Evolutionary conservation across 1,140 invertebrate species (phyloP).

Genomic region (Ladona fulva): DNA sequence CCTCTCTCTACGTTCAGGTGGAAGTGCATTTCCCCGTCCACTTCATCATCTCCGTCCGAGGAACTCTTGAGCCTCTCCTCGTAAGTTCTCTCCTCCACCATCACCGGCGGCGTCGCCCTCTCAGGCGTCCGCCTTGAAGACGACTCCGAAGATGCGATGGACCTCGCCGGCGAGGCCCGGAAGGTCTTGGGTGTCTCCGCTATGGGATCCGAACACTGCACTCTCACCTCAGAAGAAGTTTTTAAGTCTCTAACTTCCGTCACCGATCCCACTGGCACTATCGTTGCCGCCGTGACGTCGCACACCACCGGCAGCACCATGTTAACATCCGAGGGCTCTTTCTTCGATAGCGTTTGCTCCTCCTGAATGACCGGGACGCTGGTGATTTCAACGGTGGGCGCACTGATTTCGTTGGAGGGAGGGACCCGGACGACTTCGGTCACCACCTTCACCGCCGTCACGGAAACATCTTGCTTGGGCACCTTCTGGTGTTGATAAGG

Average conservation of each 20-base stretch:
- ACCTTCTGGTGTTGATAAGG: not conserved
- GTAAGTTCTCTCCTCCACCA: constrained; percentile 57
- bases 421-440: too few species aligned
- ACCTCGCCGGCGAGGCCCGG: not conserved
- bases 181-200: not conserved
- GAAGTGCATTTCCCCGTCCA: not conserved
- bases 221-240: too few species aligned
- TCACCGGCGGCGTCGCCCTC: constrained; percentile 26
- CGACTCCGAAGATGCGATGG: not conserved
- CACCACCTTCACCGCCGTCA: too few species aligned
- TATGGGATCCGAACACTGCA: too few species aligned
- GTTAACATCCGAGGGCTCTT: too few species aligned
- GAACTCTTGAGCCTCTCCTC: constrained; percentile 29
- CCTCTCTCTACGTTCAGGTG: constrained; percentile 37
- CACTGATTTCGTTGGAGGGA: too few species aligned
- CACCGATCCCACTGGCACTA: not conserved
- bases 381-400: too few species aligned
- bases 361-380: too few species aligned
- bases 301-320: not conserved
- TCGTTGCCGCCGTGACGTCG: not conserved
- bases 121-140: not conserved
- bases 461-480: not conserved
- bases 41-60: not conserved
- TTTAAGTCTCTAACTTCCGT: not conserved
- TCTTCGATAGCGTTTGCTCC: too few species aligned